Evolutionary conservation across 1,140 invertebrate genomes (phyloP).

Genomic region (Papilio polytes): DNA sequence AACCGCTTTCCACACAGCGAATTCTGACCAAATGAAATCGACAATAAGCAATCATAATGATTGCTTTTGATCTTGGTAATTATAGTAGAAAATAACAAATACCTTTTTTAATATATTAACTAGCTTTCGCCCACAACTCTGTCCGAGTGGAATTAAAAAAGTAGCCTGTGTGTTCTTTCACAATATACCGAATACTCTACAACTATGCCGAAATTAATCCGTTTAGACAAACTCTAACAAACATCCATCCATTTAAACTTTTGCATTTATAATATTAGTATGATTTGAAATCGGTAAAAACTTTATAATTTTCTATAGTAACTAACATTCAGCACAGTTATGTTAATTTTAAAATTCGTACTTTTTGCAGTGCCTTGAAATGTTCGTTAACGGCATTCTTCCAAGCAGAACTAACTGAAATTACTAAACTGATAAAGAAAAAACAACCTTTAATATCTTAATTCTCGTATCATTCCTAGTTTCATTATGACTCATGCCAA

Average conservation of each 20-base stretch:
- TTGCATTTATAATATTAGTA: no score
- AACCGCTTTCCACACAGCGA: neutral
- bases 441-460: neutral
- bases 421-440: neutral
- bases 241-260: no score
- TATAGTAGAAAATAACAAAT: neutral
- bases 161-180: no score
- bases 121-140: no score
- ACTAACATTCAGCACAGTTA: neutral
- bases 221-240: no score
- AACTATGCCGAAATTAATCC: no score
- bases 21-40: neutral
- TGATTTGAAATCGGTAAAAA: neutral
- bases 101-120: no score
- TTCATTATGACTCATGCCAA: neutral
- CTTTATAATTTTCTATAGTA: neutral
- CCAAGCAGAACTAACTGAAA: neutral
- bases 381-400: neutral
- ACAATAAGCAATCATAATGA: neutral
- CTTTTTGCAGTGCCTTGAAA: neutral
- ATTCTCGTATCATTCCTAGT: neutral
- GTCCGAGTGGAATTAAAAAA: no score
- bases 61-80: neutral
- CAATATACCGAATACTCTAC: no score
- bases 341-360: neutral